Evolutionary conservation across 2,888 invertebrate species (phyloP), one percentile per base, ranked within the genome.

Genomic region (Miltochrista miniata): DNA sequence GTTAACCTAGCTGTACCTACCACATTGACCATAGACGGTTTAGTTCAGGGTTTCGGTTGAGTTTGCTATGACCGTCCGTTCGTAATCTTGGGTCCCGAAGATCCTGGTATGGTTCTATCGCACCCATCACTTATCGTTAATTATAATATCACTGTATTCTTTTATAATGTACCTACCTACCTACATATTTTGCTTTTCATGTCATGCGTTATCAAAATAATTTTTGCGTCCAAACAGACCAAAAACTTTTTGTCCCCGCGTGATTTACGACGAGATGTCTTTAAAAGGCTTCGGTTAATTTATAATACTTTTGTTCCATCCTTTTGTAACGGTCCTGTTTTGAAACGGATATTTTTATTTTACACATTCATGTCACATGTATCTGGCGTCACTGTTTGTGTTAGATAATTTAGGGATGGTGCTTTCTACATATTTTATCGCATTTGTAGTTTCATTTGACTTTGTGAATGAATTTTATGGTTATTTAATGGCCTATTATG

Each of bases 211-310:
- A 18, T 38, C 38, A 24, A 38, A 38, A 38, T 38, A 1, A 11
- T 38, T 38, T 38, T 38, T 38, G 14, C 15, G 15, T 15, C n/a
- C 38, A 18, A 13, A 36, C 47, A 18, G 35, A 36, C 42, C 33
- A 10, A 47, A 47, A 47, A 38, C 31, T 56, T 68, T 54, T 61
- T 61, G 62, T 58, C 51, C 47, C 30, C 36, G 40, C 58, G 54
- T 68, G 69, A 68, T 68, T 65, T 54, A 68, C 51, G 68, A 68
- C 30, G 54, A 39, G 45, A 49, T 58, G 65, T 65, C 58, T 65
- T 65, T 65, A 52, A 45, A 68, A 48, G 50, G 43, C 47, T 33
- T 38, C 51, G 35, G 66, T 58, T 65, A 58, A 68, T 65, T 60
- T 64, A 65, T 65, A 54, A 61, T 56, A 65, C 56, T 61, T 68